Base-by-base conservation (phyloP, 2,888 invertebrate genomes). In the Yponomeuta evonymella region DNA sequence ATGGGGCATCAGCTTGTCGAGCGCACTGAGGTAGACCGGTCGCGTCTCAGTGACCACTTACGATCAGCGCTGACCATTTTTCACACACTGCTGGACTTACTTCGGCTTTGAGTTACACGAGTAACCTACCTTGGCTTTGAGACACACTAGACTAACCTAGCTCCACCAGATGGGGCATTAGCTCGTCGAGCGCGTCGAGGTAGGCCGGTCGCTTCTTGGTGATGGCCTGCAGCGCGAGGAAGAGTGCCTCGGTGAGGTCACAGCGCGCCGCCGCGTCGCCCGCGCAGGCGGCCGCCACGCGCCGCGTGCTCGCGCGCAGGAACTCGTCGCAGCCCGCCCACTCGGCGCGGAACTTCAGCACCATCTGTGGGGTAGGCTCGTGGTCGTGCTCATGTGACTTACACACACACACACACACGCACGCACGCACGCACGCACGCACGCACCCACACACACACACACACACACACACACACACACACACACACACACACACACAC, bases 251-350 rank as follows among this genome's bases (percentile, higher is more conserved):
- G 6, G 65, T 70, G 15, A 58, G 65, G 58, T 63, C 68, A 43
- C 65, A 48, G 23, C 29, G 43, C 6, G 5, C 62, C 0, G 95
- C 88, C 72, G 95, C 93, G 70, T 95, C 94, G 2, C 48, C 94
- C 88, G 70, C 95, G 79, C 83, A 91, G 80, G 75, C 73, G 0
- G 77, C 78, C 67, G 80, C 70, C 65, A 51, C 62, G 48, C 48
- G 64, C 43, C 23, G 94, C 93, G 0, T 68, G 51, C 74, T 67
- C 69, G 73, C 81, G 65, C 82, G 83, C 33, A 78, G 80, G 77
- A 83, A 83, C 72, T 1, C 73, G 65, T 74, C 82, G 75, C 80
- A 78, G 9, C 83, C 87, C 12, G 74, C 62, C 76, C 89, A 87
- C 70, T 88, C 86, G 69, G 77, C 80, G n/a, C 89, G 89, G 70